A percentile compares a stretch with the other conserved stretches of the same genome.
These are phyloP conservation scores for Lepus oiostolus DNA, from an alignment of 2,797 vertebrate genomes.

Conservation along the genomic window DNA sequence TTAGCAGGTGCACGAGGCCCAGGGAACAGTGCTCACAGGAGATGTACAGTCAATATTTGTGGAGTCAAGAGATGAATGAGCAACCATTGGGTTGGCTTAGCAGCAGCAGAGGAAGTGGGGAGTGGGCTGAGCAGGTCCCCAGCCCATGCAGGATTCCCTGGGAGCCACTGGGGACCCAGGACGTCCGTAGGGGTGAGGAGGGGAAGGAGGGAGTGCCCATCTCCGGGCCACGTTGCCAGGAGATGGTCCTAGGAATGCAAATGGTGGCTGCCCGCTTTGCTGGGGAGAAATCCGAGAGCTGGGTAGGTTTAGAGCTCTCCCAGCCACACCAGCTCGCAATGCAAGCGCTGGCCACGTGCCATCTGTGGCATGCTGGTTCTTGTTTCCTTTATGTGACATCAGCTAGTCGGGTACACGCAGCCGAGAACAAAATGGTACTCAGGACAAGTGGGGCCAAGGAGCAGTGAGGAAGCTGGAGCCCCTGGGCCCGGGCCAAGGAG, in stretches of 20 bases:
- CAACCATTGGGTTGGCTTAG: rapidly evolving
- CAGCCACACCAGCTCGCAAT: background rate
- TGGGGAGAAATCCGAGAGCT: background rate
- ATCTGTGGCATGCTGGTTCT: background rate
- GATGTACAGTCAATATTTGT: no score
- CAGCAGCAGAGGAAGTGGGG: background rate
- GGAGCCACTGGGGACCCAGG: background rate
- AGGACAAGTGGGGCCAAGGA: background rate
- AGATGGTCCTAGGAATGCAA: background rate
- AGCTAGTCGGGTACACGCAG: background rate
- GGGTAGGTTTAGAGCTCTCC: background rate
- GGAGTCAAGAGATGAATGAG: background rate
- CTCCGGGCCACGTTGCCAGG: background rate
- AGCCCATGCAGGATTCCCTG: rapidly evolving
- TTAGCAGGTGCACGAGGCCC: background rate
- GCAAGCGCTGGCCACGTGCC: background rate
- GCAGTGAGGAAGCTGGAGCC: rapidly evolving
- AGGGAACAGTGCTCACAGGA: background rate
- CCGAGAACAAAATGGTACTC: background rate
- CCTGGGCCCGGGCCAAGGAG: no score
- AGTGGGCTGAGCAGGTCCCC: background rate
- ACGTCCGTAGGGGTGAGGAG: rapidly evolving
- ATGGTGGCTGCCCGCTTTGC: background rate
- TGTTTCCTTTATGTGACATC: background rate
- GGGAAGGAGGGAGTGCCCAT: rapidly evolving